Evolutionary conservation across 1,140 invertebrate genomes (phyloP).

Genomic region (Muscidifurax raptorellus): DNA sequence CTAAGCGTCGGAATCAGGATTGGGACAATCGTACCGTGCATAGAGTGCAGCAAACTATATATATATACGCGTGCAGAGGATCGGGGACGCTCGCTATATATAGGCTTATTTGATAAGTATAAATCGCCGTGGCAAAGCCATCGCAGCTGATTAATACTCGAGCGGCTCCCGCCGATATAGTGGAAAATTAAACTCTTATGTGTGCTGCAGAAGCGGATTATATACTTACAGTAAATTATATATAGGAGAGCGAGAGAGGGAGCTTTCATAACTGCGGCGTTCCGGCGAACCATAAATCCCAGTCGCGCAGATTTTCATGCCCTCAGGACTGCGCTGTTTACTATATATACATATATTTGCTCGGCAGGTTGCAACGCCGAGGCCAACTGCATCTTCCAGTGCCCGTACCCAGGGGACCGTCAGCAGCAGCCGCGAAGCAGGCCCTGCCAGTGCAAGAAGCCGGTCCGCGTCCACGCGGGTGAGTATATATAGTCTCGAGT

Average conservation of each 20-base stretch:
- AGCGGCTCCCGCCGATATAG: not conserved
- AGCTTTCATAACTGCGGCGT: not conserved
- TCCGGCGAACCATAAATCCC: no score
- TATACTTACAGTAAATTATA: no score
- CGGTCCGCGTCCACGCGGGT: slow-evolving; percentile 45
- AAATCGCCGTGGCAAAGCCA: not conserved
- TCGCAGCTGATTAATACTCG: not conserved
- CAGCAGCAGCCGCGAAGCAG: not conserved
- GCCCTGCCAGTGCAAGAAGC: slow-evolving; percentile 61
- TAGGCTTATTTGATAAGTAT: not conserved
- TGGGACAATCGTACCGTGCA: not conserved
- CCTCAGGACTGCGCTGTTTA: no score
- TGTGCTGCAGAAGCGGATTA: not conserved
- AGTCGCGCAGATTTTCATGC: not conserved
- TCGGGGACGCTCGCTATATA: not conserved
- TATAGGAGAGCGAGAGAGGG: not conserved
- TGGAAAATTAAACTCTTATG: not conserved
- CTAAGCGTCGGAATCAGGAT: no score
- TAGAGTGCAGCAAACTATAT: not conserved
- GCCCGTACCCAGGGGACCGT: slow-evolving; percentile 55
- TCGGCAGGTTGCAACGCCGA: slow-evolving; percentile 53
- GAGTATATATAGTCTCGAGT: slow-evolving; percentile 28
- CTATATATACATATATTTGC: not conserved
- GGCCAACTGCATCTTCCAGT: slow-evolving; percentile 65
- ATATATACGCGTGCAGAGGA: not conserved